A percentile compares a stretch with the other conserved stretches of the same genome.
phyloP scores from a whole-genome alignment of 92 coral and sea anemone species.

The Meandrina meandrites region DNA sequence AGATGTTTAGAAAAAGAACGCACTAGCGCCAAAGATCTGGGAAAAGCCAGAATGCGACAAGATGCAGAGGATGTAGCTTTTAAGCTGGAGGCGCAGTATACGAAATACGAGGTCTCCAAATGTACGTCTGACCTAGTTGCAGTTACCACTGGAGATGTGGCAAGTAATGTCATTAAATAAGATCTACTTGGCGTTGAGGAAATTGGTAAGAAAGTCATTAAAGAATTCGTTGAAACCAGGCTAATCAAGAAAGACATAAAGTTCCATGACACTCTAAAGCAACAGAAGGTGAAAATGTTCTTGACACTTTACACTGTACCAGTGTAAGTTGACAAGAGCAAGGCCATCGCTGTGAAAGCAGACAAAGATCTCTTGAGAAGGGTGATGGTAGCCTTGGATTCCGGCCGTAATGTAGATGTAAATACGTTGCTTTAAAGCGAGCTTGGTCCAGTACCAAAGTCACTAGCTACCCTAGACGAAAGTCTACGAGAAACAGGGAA shows the following conservation, averaged over 20 bases:
- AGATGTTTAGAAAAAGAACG: conserved; percentile 48
- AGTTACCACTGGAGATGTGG: conserved; percentile 50
- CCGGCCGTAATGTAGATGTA: conserved; percentile 63
- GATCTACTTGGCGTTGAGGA: conserved; percentile 46
- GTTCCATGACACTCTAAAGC: conserved; percentile 56
- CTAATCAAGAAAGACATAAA: conserved; percentile 39
- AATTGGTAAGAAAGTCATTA: conserved; percentile 34
- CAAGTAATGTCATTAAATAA: conserved; percentile 46
- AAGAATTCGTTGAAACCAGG: conserved; percentile 52
- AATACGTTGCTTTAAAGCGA: conserved; percentile 46
- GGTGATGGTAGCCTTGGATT: conserved; percentile 67
- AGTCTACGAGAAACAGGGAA: conserved; percentile 51
- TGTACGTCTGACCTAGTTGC: conserved; percentile 27
- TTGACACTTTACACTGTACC: conserved; percentile 60
- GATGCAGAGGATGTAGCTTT: conserved; percentile 44
- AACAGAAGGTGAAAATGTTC: conserved; percentile 67
- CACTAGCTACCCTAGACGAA: conserved; percentile 49
- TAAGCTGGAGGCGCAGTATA: conserved; percentile 29
- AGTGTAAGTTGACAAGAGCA: conserved; percentile 58
- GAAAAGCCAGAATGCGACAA: conserved; percentile 32
- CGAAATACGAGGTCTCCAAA: conserved; percentile 35
- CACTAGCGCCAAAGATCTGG: conserved; percentile 30
- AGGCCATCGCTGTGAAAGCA: conserved; percentile 56
- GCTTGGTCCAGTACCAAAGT: conserved; percentile 60
- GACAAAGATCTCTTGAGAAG: conserved; percentile 73